Base-by-base conservation (phyloP, 1,140 invertebrate genomes). In the Hyles euphorbiae region DNA sequence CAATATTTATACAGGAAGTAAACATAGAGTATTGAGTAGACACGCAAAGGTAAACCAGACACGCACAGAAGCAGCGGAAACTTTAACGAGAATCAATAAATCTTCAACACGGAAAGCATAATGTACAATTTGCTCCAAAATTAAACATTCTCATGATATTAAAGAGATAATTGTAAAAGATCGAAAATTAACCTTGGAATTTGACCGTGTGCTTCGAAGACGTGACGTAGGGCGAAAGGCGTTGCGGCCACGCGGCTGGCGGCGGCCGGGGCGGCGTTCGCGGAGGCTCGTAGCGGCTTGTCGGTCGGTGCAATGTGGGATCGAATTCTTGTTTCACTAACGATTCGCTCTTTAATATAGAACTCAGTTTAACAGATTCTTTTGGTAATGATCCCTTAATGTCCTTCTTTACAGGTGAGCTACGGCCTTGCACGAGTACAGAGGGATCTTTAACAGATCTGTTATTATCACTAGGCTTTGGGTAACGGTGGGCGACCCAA, bases 401-500 rank as follows among this genome's bases (percentile, higher is more conserved):
- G 36, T 80, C 74, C 43, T 72, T 85, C 67, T 82, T 84, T 3
- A 79, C 56, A 3, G 90, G 87, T 32, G 90, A 91, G 32, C 86
- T 80, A 7, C 74, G 64, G 32, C 77, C 81, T 9, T 67, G 65
- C 11, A 81, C 69, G 8, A 76, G 58, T 11, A 78, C 83, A 34
- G 82, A 86, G 9, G 91, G 90, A 50, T 92, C 90, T 9, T 90
- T 90, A 46, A 93, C 59, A 3, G 93, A 92, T 43, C 91, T 88
- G 34, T 92, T 90, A 63, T 94, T 94, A 68, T 93, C 93, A 49
- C 90, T 88, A 7, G 89, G 84, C 68, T 85, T 93, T 0, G 95
- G 94, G 78, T 93, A 94, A 67, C 91, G 91, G 76, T 96, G 94
- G 6, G 95, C 93, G 36, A 94, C 91, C 95, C 95, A 95, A 7